Evolutionary conservation across 2,113 vertebrate species (phyloP).

Genomic region (Etheostoma spectabile): DNA sequence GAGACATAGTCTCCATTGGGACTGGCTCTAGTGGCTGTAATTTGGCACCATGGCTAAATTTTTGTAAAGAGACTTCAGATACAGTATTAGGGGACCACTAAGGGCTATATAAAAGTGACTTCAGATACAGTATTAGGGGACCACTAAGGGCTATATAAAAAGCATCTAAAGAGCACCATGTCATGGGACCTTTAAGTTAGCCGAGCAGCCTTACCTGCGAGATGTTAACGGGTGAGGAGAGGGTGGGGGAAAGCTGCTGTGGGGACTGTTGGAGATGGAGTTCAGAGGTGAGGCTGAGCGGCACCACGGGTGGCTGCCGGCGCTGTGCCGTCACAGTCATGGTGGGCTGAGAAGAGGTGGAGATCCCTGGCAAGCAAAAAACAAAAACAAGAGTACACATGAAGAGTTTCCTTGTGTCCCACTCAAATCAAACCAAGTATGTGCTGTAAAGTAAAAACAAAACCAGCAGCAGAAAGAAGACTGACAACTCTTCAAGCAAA

Average conservation of each 20-base stretch:
- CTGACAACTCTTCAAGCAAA: neutral
- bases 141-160: too few relatives aligned
- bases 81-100: too few relatives aligned
- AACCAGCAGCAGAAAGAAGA: neutral
- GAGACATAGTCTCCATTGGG: too few relatives aligned
- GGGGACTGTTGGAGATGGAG: conserved; percentile 87
- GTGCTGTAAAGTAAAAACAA: neutral
- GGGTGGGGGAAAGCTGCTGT: conserved; percentile 91
- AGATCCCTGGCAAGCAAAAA: conserved; percentile 82
- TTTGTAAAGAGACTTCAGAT: too few relatives aligned
- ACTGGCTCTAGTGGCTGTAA: too few relatives aligned
- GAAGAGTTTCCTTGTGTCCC: neutral
- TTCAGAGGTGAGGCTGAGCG: conserved; percentile 89
- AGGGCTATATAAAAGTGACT: too few relatives aligned
- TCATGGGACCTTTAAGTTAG: too few relatives aligned
- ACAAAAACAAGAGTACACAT: neutral
- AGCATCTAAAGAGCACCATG: too few relatives aligned
- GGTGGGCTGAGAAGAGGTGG: conserved; percentile 82
- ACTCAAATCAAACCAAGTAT: neutral
- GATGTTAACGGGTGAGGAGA: conserved; percentile 87
- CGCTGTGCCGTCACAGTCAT: conserved; percentile 86
- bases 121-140: too few relatives aligned
- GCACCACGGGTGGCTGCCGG: conserved; percentile 83
- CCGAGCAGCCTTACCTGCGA: conserved; percentile 87
- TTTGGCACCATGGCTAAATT: too few relatives aligned